Conservation (phyloP, 1,140 invertebrate genomes). For the Metopolophium dirhodum region DNA sequence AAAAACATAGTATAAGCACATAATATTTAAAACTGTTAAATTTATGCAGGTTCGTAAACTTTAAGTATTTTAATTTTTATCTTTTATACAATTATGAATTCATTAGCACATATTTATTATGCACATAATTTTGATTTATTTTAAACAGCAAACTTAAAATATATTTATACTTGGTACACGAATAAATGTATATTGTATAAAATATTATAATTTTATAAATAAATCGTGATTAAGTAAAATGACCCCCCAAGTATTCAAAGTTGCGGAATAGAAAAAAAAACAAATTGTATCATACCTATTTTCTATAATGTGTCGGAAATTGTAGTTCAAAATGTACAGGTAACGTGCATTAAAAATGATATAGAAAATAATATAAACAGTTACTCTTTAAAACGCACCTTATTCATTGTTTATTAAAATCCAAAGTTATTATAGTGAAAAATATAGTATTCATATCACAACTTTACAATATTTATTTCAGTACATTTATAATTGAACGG, state of each 20-base stretch:
- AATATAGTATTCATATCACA: neutral
- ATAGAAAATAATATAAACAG: neutral
- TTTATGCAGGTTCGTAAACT: neutral
- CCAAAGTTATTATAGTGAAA: neutral
- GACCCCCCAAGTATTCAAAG: neutral
- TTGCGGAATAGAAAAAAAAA: neutral
- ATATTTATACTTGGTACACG: neutral
- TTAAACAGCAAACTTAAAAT: neutral
- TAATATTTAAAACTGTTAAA: neutral
- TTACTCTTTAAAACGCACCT: neutral
- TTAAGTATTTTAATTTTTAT: constrained; percentile 32
- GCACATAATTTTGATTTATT: constrained; percentile 22
- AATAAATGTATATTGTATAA: neutral
- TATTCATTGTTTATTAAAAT: neutral
- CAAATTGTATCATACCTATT: neutral
- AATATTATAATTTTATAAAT: neutral
- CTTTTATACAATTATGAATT: constrained; percentile 34
- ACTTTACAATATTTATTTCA: neutral
- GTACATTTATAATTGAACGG: neutral
- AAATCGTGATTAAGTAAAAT: neutral
- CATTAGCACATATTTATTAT: constrained; percentile 18
- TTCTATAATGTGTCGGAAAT: neutral
- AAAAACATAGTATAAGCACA: neutral
- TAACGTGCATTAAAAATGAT: too few relatives aligned
- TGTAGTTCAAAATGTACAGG: too few relatives aligned